Evolutionary conservation across 2,888 invertebrate genomes (phyloP).

Genomic region (Aporophyla lueneburgensis): DNA sequence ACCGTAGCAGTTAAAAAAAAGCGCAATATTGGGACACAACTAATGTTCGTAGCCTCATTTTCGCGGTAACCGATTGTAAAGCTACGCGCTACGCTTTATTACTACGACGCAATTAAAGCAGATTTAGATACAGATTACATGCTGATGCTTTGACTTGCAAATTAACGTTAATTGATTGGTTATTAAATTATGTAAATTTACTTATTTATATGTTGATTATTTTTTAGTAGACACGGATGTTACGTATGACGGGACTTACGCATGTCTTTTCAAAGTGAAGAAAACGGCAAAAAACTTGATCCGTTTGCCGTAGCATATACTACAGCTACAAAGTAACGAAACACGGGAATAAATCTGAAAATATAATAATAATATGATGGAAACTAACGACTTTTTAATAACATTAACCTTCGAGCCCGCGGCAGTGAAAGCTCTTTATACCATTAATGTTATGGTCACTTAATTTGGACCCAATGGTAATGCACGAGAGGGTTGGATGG

Average conservation of each 20-base stretch:
- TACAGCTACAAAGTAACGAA: background rate
- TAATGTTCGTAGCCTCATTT: constrained; percentile 50
- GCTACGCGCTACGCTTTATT: constrained; percentile 37
- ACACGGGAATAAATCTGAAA: constrained; percentile 2
- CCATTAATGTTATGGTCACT: constrained; percentile 67
- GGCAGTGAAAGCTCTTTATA: constrained; percentile 66
- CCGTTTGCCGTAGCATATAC: background rate
- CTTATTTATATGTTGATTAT: constrained; percentile 49
- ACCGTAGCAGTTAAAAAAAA: constrained; percentile 59
- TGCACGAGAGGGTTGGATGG: constrained; percentile 42
- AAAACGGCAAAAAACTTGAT: background rate
- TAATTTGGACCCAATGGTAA: constrained; percentile 65
- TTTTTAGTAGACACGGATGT: constrained; percentile 58
- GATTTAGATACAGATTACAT: constrained; percentile 36
- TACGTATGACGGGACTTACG: background rate
- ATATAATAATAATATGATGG: constrained; percentile 34
- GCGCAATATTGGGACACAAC: constrained; percentile 37
- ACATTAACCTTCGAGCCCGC: constrained; percentile 51
- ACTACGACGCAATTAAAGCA: constrained; percentile 35
- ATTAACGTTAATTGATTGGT: constrained; percentile 48
- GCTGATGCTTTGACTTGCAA: constrained; percentile 47
- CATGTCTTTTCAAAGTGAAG: background rate
- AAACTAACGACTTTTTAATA: constrained; percentile 70
- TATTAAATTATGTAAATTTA: constrained; percentile 57
- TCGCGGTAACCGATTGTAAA: constrained; percentile 47